Evolutionary conservation across 2,888 invertebrate genomes (phyloP), one percentile per base, ranked within the genome.

Genomic region (Phaedon cochleariae): DNA sequence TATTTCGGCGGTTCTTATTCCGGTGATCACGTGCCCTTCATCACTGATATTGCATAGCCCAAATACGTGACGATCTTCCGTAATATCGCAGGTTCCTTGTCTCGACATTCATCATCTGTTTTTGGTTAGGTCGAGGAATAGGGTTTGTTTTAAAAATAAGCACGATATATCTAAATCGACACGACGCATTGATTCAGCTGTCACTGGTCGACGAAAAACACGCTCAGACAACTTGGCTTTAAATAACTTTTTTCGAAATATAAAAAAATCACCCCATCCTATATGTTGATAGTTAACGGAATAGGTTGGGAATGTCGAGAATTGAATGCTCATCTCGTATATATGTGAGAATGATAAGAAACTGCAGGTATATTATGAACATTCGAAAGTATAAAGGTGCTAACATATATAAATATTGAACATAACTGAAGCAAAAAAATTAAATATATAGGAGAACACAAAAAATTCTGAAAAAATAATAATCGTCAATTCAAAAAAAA

Each of bases 11-110:
- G 49, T 34, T 61, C 59, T 60, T 41, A 61, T 65, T 64, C 66
- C 61, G 67, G 65, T 71, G 68, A 70, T 71, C 71, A 69, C 68
- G 69, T 69, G 68, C 68, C 65, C 61, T 67, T 68, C 70, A 71
- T 69, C 70, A 68, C 62, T 61, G 62, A 65, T 57, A 65, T 69
- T 69, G 67, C 72, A 60, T 69, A 68, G 62, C 59, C 64, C 51
- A 49, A 63, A 67, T 68, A 73, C 73, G 73, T 73, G 73, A 71
- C 69, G 65, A 67, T 71, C 73, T 69, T 71, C 62, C 67, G 64
- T 68, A 67, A 68, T 72, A 72, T 68, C 65, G 51, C 34, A 57
- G 68, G 68, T 62, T 65, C 64, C 66, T 67, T 68, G 10, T 41
- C 67, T 69, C 63, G 62, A 61, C 63, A 66, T 69, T 60, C 67